Conservation (phyloP, 2,797 vertebrate genomes). For the Cottoperca gobio region DNA sequence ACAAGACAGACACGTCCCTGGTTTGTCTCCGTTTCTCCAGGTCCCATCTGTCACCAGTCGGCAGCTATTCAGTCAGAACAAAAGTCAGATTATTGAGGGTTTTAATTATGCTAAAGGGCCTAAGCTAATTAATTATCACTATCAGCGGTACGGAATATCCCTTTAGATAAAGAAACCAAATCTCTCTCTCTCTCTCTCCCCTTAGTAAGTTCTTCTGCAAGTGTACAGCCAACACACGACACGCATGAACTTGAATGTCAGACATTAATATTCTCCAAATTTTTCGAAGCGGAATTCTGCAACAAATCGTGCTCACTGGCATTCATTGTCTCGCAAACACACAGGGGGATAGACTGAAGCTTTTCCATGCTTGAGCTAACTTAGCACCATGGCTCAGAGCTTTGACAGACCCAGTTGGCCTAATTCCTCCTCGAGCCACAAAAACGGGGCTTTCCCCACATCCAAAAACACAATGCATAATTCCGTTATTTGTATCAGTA, state of each 20-base stretch:
- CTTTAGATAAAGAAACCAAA: slow-evolving; percentile 66
- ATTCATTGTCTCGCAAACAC: slow-evolving; percentile 47
- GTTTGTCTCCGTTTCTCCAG: slow-evolving; percentile 23
- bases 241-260: slow-evolving; percentile 56
- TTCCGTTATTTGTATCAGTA: slow-evolving; percentile 49
- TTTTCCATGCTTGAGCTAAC: slow-evolving; percentile 74
- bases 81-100: slow-evolving; percentile 71
- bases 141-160: slow-evolving; percentile 74
- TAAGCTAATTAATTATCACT: slow-evolving; percentile 78
- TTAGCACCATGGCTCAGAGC: slow-evolving; percentile 63
- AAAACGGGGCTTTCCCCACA: slow-evolving; percentile 54
- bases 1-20: slow-evolving; percentile 11
- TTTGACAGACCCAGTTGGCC: slow-evolving; percentile 59
- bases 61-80: slow-evolving; percentile 65
- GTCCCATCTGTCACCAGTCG: slow-evolving; percentile 56
- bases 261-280: slow-evolving; percentile 43
- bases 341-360: slow-evolving; percentile 60
- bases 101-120: slow-evolving; percentile 75
- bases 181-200: slow-evolving; percentile 48
- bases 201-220: slow-evolving; percentile 48
- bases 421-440: slow-evolving; percentile 61
- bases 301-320: slow-evolving; percentile 26
- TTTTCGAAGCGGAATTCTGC: slow-evolving; percentile 33
- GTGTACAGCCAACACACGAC: slow-evolving; percentile 37
- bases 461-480: slow-evolving; percentile 51